Conservation (phyloP, 2,797 vertebrate genomes). For the Champsocephalus gunnari region DNA sequence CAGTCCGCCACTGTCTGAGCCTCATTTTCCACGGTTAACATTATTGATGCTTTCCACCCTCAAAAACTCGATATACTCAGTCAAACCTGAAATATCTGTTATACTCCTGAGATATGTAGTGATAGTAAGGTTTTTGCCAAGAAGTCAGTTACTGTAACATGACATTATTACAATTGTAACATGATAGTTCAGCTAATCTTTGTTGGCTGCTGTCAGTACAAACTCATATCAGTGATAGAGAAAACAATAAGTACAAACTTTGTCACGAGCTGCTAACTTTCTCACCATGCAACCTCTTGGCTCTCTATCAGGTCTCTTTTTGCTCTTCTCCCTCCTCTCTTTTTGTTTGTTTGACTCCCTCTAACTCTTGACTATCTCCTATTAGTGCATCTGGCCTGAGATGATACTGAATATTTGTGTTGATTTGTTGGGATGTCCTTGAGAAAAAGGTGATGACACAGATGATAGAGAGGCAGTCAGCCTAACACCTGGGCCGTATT, state of each 20-base stretch:
- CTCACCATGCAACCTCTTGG: background rate
- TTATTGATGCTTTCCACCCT: background rate
- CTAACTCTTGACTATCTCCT: constrained; percentile 33
- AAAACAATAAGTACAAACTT: constrained; percentile 18
- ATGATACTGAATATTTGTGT: constrained; percentile 56
- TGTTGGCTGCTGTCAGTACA: constrained; percentile 7
- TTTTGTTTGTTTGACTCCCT: constrained; percentile 50
- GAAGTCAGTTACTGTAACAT: background rate
- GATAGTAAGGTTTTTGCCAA: background rate
- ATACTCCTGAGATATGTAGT: background rate
- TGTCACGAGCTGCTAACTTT: constrained; percentile 30
- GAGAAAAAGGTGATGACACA: constrained; percentile 53
- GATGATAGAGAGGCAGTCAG: constrained; percentile 47
- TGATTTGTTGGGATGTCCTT: constrained; percentile 50
- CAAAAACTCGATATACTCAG: background rate
- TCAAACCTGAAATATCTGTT: background rate
- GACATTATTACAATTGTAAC: background rate
- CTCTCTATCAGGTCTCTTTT: constrained; percentile 14
- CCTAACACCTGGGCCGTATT: constrained; percentile 65
- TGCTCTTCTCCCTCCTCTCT: constrained; percentile 25
- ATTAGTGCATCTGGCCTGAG: constrained; percentile 49
- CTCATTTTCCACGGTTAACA: background rate
- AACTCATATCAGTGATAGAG: constrained; percentile 3
- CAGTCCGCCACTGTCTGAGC: background rate
- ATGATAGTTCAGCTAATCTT: background rate